Conservation (phyloP, 92 coral and sea anemone species). For the Porites rus region DNA sequence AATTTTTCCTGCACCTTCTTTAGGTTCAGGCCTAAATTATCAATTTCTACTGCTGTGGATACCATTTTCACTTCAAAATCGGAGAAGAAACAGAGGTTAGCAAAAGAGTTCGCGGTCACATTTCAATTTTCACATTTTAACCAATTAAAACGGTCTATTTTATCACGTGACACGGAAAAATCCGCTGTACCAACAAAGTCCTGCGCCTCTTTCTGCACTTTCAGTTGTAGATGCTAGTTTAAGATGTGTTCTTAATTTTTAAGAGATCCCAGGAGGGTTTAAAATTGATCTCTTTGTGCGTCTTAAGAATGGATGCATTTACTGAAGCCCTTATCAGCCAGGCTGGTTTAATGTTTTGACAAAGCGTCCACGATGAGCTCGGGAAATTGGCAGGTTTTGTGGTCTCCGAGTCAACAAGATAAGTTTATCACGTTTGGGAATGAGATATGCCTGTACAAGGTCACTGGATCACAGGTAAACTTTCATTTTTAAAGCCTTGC, state of each 20-base stretch:
- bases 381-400: constrained; percentile 87
- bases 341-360: neutral
- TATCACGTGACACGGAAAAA: constrained; percentile 50
- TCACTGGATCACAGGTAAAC: constrained; percentile 82
- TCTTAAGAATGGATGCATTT: neutral
- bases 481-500: neutral
- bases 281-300: neutral
- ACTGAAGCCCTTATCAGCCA: neutral
- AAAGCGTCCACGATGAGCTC: constrained; percentile 49
- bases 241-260: neutral
- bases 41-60: constrained; percentile 74
- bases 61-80: constrained; percentile 37
- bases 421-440: constrained; percentile 88
- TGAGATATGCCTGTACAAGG: constrained; percentile 92
- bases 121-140: constrained; percentile 31
- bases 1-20: constrained; percentile 87
- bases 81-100: neutral
- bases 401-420: constrained; percentile 94
- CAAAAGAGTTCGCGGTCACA: constrained; percentile 30
- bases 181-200: constrained; percentile 9
- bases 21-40: constrained; percentile 63
- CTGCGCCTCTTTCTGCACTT: neutral
- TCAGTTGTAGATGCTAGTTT: no score
- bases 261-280: neutral
- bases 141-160: constrained; percentile 37